Evolutionary conservation across 2,113 vertebrate species (phyloP).

Genomic region (Platichthys flesus): DNA sequence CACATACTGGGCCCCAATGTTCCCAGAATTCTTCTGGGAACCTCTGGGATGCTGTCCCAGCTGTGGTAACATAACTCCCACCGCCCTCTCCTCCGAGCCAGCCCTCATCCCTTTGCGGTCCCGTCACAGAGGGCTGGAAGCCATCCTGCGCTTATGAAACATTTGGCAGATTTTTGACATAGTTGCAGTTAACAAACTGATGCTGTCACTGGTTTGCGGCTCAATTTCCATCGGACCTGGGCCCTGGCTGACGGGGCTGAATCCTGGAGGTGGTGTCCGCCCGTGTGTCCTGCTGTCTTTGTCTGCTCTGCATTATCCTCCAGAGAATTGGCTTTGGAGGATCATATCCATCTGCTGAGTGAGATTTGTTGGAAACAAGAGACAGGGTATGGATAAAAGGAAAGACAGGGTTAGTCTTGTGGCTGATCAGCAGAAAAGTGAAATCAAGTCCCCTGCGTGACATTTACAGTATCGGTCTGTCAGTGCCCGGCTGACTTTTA

Average conservation of each 20-base stretch:
- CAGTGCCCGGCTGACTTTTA: slow-evolving; percentile 35
- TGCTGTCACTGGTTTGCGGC: slow-evolving; percentile 33
- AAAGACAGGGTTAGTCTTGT: slow-evolving; percentile 53
- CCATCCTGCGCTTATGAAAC: slow-evolving; percentile 43
- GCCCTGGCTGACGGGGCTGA: slow-evolving; percentile 34
- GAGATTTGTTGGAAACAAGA: slow-evolving; percentile 65
- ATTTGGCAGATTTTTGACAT: slow-evolving; percentile 49
- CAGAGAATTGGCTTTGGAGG: slow-evolving; percentile 67
- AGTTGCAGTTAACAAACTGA: slow-evolving; percentile 33
- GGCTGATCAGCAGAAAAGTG: slow-evolving; percentile 62
- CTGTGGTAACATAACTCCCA: slow-evolving; percentile 63
- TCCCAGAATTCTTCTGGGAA: slow-evolving; percentile 67
- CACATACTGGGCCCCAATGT: slow-evolving; percentile 54
- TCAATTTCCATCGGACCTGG: slow-evolving; percentile 11
- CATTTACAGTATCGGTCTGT: slow-evolving; percentile 2
- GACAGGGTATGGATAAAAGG: slow-evolving; percentile 37
- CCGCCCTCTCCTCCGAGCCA: slow-evolving; percentile 38
- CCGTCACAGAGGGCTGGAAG: slow-evolving; percentile 43
- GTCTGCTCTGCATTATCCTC: slow-evolving; percentile 56
- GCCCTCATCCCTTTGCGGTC: slow-evolving; percentile 36
- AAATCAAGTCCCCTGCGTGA: slow-evolving; percentile 53
- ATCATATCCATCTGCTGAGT: slow-evolving; percentile 68
- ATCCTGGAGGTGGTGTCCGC: slow-evolving; percentile 47
- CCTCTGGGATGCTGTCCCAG: slow-evolving; percentile 70
- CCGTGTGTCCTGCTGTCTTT: slow-evolving; percentile 50